These are phyloP conservation scores for Phalanger gymnotis DNA, from an alignment of 2,797 vertebrate genomes.

Conservation along the genomic window DNA sequence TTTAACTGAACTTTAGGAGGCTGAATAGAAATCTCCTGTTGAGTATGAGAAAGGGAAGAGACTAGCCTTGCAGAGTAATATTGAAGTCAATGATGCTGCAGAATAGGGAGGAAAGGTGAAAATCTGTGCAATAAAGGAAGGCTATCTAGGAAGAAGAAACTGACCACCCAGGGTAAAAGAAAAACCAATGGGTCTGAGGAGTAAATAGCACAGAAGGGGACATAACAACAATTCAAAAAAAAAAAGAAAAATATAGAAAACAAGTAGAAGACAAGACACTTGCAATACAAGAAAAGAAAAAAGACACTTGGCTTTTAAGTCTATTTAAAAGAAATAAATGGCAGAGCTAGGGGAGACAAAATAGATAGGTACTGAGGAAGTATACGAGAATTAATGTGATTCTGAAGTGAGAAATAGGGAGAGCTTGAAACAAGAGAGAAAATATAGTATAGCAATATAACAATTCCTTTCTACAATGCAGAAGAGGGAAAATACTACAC, in stretches of 20 bases:
- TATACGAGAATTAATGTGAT: constrained; percentile 6
- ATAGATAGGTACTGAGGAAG: constrained; percentile 9
- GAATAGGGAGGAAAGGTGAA: neutral
- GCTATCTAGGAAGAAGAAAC: neutral
- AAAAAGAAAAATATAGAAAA: neutral
- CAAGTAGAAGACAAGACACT: neutral
- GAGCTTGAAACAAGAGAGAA: neutral
- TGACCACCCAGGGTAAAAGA: neutral
- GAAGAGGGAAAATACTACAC: neutral
- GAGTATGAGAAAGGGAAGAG: constrained; percentile 1
- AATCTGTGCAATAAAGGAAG: neutral
- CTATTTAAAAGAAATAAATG: neutral
- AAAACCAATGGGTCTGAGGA: neutral
- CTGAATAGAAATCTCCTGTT: neutral
- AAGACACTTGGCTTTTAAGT: neutral
- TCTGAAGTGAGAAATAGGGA: neutral
- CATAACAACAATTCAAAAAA: neutral
- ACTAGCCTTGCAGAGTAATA: neutral
- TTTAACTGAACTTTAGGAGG: constrained; percentile 22
- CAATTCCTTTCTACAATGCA: neutral
- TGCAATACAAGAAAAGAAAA: neutral
- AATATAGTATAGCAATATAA: neutral
- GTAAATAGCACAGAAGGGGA: neutral
- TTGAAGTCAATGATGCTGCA: neutral
- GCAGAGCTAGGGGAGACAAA: neutral